Evolutionary conservation across 2,888 invertebrate genomes (phyloP).

Genomic region (Watsonalla binaria): DNA sequence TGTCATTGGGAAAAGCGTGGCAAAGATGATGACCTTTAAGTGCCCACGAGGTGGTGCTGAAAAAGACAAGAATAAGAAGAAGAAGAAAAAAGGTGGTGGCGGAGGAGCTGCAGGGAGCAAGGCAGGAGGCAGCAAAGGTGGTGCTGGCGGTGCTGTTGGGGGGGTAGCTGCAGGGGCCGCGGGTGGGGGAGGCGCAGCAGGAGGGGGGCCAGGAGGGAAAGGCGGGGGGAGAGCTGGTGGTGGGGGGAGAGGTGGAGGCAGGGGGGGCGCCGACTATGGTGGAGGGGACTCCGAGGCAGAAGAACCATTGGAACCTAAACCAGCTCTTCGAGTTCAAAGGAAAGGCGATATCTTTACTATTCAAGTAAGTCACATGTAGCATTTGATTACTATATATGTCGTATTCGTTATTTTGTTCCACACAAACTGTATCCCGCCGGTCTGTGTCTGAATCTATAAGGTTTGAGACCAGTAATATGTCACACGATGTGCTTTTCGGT

Average conservation of each 20-base stretch:
- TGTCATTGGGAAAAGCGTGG: conserved; percentile 70
- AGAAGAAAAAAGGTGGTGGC: conserved; percentile 48
- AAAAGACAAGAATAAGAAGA: conserved; percentile 60
- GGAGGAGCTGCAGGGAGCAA: conserved; percentile 17
- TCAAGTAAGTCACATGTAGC: conserved; percentile 49
- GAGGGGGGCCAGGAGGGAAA: too few species aligned
- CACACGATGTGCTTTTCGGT: too few species aligned
- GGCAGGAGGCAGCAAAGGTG: too few species aligned
- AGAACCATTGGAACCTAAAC: conserved; percentile 76
- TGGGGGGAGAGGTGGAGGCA: conserved; percentile 21
- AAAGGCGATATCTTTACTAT: conserved; percentile 82
- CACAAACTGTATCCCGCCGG: too few species aligned
- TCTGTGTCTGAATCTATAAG: too few species aligned
- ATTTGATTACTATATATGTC: background rate
- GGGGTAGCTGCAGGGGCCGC: too few species aligned
- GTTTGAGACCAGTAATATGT: too few species aligned
- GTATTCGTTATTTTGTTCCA: background rate
- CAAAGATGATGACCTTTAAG: conserved; percentile 66
- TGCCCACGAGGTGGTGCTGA: conserved; percentile 53
- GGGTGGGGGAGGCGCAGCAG: too few species aligned
- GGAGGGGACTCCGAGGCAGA: conserved; percentile 68
- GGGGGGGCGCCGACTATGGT: conserved; percentile 27
- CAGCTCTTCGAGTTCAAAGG: conserved; percentile 81
- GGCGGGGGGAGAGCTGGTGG: too few species aligned
- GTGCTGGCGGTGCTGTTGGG: too few species aligned